Evolutionary conservation across 1,140 invertebrate species (phyloP), one percentile per base, ranked within the genome.

Genomic region (Heterodera schachtii): DNA sequence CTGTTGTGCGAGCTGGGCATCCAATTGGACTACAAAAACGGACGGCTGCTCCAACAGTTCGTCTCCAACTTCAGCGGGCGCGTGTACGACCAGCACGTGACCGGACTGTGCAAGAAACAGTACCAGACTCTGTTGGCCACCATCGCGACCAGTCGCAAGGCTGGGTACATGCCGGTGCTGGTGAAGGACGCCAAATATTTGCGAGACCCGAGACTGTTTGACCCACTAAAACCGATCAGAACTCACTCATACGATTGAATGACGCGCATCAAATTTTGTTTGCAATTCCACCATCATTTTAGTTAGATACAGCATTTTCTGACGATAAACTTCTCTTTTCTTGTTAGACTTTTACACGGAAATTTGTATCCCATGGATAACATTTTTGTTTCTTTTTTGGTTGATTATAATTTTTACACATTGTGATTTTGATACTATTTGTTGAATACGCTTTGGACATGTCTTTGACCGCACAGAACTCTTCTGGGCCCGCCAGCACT

Each of bases 61-160:
- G 94, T 97, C 88, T 98, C 96, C 69, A 93, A 94, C 0, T 95
- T 94, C 86, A 98, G 78, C 46, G 81, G 96, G 11, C 92, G 93
- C 84, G 93, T 97, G 79, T 98, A 98, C 91, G 94, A 94, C 0
- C 92, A 93, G 83, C 94, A 98, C 86, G 95, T 98, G 77, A 98
- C 96, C 49, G 95, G 92, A 21, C 84, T 89, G 46, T 89, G 88
- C 82, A 82, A 84, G 13, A 81, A 85, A 31, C 88, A 89, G 76
- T 85, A 89, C n/a, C 76, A 89, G 67, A 83, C 83, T 43, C 76
- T 91, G 5, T 75, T 90, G 70, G 78, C 79, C 74, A 86, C 87
- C 73, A 90, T 91, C 69, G 84, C 73, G 13, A 41, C 78, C 21
- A 87, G 86, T 71, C 80, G 89, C 41, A 79, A 81, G 69, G 85